Percentiles rank a stretch among this genome's conserved stretches.
These are phyloP conservation scores for Odontamblyopus rebecca DNA, from an alignment of 2,797 vertebrate genomes.

Conservation along the genomic window DNA sequence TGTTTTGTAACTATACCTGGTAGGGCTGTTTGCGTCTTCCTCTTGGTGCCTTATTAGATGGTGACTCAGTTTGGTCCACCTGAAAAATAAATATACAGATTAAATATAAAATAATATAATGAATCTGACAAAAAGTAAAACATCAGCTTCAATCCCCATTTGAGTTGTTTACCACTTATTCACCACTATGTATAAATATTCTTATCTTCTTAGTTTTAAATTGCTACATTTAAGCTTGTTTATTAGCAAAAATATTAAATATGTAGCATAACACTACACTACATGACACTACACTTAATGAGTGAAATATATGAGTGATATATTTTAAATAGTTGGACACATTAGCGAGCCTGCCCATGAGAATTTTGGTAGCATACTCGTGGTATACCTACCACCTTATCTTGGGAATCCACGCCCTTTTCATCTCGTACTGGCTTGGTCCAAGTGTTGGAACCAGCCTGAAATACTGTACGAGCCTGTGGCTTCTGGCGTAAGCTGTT, in stretches of 20 bases:
- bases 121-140: background rate
- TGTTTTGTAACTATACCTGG: conserved; percentile 51
- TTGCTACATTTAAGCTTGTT: background rate
- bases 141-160: background rate
- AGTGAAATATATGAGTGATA: background rate
- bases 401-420: conserved; percentile 49
- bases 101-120: conserved; percentile 13
- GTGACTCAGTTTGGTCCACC: conserved; percentile 41
- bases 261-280: background rate
- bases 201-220: background rate
- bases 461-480: conserved; percentile 74
- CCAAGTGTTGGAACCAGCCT: conserved; percentile 72
- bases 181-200: background rate
- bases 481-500: conserved; percentile 78
- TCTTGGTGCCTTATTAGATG: conserved; percentile 45
- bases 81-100: conserved; percentile 37
- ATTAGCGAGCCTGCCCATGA: conserved; percentile 11
- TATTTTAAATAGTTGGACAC: background rate
- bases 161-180: background rate
- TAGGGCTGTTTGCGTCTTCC: conserved; percentile 54
- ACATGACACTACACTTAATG: background rate
- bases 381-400: conserved; percentile 71
- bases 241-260: background rate
- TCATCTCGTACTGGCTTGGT: conserved; percentile 49
- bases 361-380: conserved; percentile 47